phyloP scores from a whole-genome alignment of 2,888 invertebrate genomes.

The Phrixothrix hirtus region DNA sequence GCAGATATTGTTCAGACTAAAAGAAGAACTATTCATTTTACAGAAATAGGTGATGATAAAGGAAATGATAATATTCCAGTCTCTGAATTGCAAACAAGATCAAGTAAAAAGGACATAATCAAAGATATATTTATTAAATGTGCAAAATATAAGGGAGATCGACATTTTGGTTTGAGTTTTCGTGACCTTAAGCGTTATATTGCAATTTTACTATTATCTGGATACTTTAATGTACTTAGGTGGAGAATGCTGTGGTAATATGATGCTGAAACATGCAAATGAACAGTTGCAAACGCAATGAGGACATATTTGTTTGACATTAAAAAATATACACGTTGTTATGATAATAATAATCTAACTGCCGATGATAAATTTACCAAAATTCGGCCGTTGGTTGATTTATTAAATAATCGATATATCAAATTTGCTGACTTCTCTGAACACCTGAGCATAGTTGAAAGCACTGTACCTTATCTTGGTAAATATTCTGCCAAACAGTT shows the following conservation, averaged over 20 bases:
- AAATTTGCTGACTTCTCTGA: slow-evolving; percentile 12
- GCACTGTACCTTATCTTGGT: slow-evolving; percentile 33
- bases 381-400: slow-evolving; percentile 24
- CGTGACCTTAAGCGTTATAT: background rate
- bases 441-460: slow-evolving; percentile 26
- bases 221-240: slow-evolving; percentile 1
- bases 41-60: too few species aligned
- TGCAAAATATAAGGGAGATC: slow-evolving; percentile 6
- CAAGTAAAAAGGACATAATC: too few species aligned
- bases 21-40: too few species aligned
- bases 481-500: slow-evolving; percentile 26
- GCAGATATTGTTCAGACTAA: too few species aligned
- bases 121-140: too few species aligned
- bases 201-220: slow-evolving; percentile 1
- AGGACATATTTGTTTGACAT: slow-evolving; percentile 14
- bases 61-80: too few species aligned
- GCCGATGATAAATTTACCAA: slow-evolving; percentile 28
- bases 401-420: slow-evolving; percentile 25
- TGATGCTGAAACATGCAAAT: slow-evolving; percentile 15
- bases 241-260: slow-evolving; percentile 7
- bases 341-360: slow-evolving; percentile 7
- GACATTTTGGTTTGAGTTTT: slow-evolving; percentile 1
- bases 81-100: too few species aligned
- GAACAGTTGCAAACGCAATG: slow-evolving; percentile 20
- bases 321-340: slow-evolving; percentile 6